These are phyloP conservation scores for Cryptocephalus primarius DNA, from an alignment of 2,888 invertebrate genomes.

Conservation along the genomic window DNA sequence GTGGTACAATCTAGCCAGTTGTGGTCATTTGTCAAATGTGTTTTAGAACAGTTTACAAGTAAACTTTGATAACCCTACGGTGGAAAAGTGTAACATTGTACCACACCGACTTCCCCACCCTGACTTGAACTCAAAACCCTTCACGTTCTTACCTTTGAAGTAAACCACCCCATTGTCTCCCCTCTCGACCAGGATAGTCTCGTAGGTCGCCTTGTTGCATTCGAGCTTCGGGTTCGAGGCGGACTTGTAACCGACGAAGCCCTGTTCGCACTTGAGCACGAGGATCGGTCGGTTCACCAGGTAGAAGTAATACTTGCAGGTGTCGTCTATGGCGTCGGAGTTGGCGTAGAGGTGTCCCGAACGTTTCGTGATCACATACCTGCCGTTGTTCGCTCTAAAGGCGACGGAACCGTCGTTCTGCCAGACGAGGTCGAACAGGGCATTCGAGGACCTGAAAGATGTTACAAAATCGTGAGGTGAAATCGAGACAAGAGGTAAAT, in stretches of 20 bases:
- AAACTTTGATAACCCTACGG: too few relatives aligned
- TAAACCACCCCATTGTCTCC: conserved; percentile 82
- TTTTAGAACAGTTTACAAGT: too few relatives aligned
- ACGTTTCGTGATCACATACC: conserved; percentile 86
- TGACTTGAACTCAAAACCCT: background rate
- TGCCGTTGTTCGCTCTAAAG: conserved; percentile 89
- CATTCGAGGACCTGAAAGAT: conserved; percentile 65
- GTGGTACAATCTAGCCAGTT: too few relatives aligned
- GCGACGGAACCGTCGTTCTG: conserved; percentile 84
- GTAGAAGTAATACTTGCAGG: conserved; percentile 89
- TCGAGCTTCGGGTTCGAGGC: conserved; percentile 70
- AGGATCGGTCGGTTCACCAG: conserved; percentile 88
- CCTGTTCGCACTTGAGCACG: conserved; percentile 90
- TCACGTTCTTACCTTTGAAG: conserved; percentile 63
- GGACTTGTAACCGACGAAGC: conserved; percentile 87
- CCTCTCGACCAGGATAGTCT: conserved; percentile 83
- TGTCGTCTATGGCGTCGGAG: conserved; percentile 70
- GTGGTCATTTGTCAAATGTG: too few relatives aligned
- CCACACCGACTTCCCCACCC: too few relatives aligned
- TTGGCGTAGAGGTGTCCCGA: conserved; percentile 89
- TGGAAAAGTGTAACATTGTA: too few relatives aligned
- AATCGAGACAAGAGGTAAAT: too few relatives aligned
- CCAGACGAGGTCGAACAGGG: conserved; percentile 89
- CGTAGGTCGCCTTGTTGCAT: conserved; percentile 92
- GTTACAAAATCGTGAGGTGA: too few relatives aligned